A percentile compares a stretch with the other conserved stretches of the same genome.
Evolutionary conservation across 1,140 invertebrate species (phyloP).

Genomic region (Cotesia vestalis): DNA sequence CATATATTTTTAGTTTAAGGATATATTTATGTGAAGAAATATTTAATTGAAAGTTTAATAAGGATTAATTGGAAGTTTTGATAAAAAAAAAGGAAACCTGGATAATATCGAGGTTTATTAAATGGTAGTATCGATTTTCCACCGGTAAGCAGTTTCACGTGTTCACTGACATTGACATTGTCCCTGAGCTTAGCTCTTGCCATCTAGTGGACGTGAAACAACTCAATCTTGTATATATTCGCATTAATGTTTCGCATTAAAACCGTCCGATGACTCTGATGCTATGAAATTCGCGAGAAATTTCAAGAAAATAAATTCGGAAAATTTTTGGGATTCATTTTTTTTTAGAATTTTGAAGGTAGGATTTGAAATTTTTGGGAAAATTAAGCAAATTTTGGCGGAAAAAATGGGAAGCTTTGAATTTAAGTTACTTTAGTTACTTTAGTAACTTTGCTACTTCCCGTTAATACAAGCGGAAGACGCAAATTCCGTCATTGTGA

Average conservation of each 20-base stretch:
- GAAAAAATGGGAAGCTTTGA: too few relatives aligned
- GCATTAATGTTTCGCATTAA: conserved; percentile 8
- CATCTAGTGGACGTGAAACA: conserved; percentile 46
- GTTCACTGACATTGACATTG: conserved; percentile 67
- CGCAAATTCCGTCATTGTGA: conserved; percentile 31
- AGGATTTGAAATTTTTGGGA: too few relatives aligned
- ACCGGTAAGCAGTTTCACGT: conserved; percentile 56
- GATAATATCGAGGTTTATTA: conserved; percentile 40
- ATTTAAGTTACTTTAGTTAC: neutral
- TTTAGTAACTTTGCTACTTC: neutral
- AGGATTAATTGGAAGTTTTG: neutral
- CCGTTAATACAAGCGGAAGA: conserved; percentile 26
- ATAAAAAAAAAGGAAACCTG: conserved; percentile 10
- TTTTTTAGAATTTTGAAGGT: too few relatives aligned
- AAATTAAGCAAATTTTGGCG: too few relatives aligned
- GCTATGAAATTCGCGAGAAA: neutral
- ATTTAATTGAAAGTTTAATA: too few relatives aligned
- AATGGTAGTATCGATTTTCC: conserved; percentile 63
- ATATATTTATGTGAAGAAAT: too few relatives aligned
- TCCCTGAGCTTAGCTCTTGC: conserved; percentile 49
- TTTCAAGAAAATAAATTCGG: neutral
- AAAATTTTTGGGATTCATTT: too few relatives aligned
- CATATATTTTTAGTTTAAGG: too few relatives aligned
- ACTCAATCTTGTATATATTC: neutral
- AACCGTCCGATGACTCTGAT: conserved; percentile 15